phyloP scores from a whole-genome alignment of 1,140 invertebrate genomes.

The Euwallacea similis region DNA sequence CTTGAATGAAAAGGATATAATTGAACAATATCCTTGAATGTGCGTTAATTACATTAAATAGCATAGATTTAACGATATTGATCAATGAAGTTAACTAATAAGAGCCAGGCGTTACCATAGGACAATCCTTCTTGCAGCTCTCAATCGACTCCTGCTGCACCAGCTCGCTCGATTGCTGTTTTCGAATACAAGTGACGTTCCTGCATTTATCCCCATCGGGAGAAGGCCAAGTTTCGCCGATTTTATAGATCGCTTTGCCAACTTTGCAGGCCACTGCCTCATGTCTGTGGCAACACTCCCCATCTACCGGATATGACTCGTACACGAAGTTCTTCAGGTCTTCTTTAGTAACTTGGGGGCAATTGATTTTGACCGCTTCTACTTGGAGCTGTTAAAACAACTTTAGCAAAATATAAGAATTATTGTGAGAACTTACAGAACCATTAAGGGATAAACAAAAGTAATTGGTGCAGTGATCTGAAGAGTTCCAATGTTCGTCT shows the following conservation, averaged over 20 bases:
- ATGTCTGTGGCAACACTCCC: conserved; percentile 49
- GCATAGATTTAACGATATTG: no score
- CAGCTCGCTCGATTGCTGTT: conserved; percentile 55
- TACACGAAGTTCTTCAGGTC: conserved; percentile 45
- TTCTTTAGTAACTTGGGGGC: conserved; percentile 43
- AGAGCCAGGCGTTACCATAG: conserved; percentile 34
- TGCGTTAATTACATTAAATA: no score
- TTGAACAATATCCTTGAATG: no score
- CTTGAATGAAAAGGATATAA: no score
- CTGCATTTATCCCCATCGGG: conserved; percentile 61
- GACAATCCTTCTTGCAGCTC: conserved; percentile 60
- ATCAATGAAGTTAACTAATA: background rate
- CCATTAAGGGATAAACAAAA: conserved; percentile 59
- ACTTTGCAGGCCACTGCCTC: conserved; percentile 49
- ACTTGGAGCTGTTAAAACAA: conserved; percentile 45
- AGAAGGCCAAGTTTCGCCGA: conserved; percentile 62
- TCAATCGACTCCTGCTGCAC: conserved; percentile 57
- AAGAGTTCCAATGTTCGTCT: conserved; percentile 61
- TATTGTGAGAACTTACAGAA: conserved; percentile 54
- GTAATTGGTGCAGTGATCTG: conserved; percentile 63
- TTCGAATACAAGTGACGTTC: conserved; percentile 60
- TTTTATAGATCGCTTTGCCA: conserved; percentile 39
- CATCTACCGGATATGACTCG: conserved; percentile 41
- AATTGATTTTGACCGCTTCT: conserved; percentile 41
- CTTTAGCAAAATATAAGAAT: background rate